phyloP scores from a whole-genome alignment of 2,113 vertebrate species.

The Herpailurus yagouaroundi region DNA sequence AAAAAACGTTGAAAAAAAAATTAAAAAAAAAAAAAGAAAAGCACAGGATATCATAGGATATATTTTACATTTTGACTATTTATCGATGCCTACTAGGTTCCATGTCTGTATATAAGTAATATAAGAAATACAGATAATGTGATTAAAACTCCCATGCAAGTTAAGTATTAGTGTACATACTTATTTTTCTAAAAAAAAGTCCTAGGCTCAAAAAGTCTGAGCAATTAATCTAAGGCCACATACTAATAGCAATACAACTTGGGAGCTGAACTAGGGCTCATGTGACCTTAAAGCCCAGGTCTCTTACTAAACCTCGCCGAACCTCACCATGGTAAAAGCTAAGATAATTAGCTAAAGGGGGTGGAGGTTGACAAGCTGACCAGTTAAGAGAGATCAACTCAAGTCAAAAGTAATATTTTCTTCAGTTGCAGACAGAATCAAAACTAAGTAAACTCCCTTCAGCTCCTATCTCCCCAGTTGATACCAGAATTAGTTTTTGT shows the following conservation, averaged over 20 bases:
- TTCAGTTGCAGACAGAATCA: not conserved
- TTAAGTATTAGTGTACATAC: not conserved
- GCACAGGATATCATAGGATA: not conserved
- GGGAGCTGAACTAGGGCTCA: not conserved
- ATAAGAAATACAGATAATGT: not conserved
- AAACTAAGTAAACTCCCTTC: conserved; percentile 33
- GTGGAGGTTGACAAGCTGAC: not conserved
- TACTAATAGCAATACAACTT: not conserved
- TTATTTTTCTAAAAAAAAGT: conserved; percentile 15
- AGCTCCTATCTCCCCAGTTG: not conserved
- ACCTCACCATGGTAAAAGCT: not conserved
- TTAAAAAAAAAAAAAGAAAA: no score
- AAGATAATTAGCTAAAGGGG: conserved; percentile 1
- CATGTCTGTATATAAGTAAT: not conserved
- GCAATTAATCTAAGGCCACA: not conserved
- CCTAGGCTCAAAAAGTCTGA: not conserved
- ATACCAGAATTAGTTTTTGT: not conserved
- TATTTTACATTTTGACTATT: conserved; percentile 22
- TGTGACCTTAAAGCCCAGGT: not conserved
- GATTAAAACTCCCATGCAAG: not conserved
- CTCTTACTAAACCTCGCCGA: not conserved
- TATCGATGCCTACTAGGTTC: not conserved
- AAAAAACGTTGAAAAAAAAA: no score
- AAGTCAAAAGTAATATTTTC: conserved; percentile 36
- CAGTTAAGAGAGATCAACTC: not conserved